Conservation (phyloP, 2,113 vertebrate genomes). For the Candoia aspera region DNA sequence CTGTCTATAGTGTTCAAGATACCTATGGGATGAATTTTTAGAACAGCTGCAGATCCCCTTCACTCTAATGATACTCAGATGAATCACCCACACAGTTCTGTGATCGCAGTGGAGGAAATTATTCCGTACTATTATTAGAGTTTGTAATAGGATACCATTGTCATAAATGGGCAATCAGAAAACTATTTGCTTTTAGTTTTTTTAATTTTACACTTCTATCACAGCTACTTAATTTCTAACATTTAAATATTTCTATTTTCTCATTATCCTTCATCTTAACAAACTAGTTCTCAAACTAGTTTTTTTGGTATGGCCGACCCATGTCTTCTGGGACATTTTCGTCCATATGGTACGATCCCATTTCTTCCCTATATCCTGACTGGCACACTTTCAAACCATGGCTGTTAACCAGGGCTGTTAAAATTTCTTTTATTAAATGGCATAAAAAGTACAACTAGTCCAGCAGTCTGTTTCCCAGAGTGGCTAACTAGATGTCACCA, state of each 20-base stretch:
- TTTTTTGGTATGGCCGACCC: not conserved
- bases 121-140: conserved; percentile 15
- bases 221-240: not conserved
- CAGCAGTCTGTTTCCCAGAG: not conserved
- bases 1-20: not conserved
- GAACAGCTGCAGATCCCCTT: conserved; percentile 28
- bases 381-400: not conserved
- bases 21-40: conserved; percentile 26
- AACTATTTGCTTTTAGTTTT: conserved; percentile 42
- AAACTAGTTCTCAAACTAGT: not conserved
- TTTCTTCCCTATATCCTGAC: not conserved
- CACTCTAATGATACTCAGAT: conserved; percentile 1
- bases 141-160: conserved; percentile 39
- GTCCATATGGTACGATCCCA: not conserved
- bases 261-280: not conserved
- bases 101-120: not conserved
- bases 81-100: not conserved
- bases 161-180: conserved; percentile 15
- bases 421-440: not conserved
- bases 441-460: not conserved
- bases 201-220: not conserved
- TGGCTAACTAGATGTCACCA: not conserved
- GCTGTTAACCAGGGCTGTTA: not conserved
- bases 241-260: not conserved
- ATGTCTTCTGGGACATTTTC: not conserved